Evolutionary conservation across 2,888 invertebrate genomes (phyloP).

Genomic region (Ormia ochracea): DNA sequence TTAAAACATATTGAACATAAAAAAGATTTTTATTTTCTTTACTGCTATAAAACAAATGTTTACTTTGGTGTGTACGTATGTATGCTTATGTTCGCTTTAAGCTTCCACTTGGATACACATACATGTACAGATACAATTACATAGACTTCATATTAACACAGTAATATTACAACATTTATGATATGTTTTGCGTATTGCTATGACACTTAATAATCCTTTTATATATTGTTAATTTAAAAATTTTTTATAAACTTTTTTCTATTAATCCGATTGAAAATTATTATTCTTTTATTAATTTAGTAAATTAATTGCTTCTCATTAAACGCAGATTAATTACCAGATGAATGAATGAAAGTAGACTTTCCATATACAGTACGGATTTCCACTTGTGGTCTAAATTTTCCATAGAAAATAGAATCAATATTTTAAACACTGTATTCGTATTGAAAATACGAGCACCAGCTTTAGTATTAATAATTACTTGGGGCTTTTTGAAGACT

Average conservation of each 20-base stretch:
- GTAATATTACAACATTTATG: conserved; percentile 77
- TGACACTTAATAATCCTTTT: conserved; percentile 72
- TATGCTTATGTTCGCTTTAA: neutral
- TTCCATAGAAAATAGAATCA: too few relatives aligned
- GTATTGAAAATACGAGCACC: too few relatives aligned
- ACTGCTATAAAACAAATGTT: neutral
- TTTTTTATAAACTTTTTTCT: neutral
- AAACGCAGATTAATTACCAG: too few relatives aligned
- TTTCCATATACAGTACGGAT: too few relatives aligned
- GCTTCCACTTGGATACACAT: neutral
- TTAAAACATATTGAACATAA: neutral
- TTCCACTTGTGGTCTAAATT: too few relatives aligned
- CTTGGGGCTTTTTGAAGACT: too few relatives aligned
- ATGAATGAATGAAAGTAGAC: too few relatives aligned
- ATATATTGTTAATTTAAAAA: conserved; percentile 31
- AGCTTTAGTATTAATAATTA: too few relatives aligned
- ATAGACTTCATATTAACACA: conserved; percentile 70
- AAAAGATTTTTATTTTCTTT: neutral
- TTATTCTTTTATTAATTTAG: neutral
- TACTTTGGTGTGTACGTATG: conserved; percentile 17
- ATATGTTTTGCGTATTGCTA: conserved; percentile 77
- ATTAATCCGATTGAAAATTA: neutral
- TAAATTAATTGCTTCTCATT: neutral
- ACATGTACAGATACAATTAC: conserved; percentile 31
- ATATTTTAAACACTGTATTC: too few relatives aligned